A percentile compares a stretch with the other conserved stretches of the same genome.
phyloP scores from a whole-genome alignment of 2,797 vertebrate genomes.

The Paguma larvata region DNA sequence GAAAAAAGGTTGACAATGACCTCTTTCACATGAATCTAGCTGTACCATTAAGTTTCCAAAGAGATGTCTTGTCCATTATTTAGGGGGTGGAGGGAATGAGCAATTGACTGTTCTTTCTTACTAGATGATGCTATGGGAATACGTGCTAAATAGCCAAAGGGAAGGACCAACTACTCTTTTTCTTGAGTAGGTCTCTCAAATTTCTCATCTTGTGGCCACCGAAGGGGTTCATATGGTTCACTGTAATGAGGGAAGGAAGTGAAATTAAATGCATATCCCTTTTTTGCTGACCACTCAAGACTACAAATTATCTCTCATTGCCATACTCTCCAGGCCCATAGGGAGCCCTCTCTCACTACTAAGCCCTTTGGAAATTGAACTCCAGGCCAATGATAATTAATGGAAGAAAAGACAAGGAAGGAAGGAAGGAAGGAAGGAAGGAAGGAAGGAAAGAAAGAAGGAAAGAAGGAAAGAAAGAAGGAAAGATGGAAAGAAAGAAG shows the following conservation, averaged over 20 bases:
- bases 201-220: not conserved
- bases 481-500: not conserved
- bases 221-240: not conserved
- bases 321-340: not conserved
- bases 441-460: not conserved
- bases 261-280: not conserved
- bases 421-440: not conserved
- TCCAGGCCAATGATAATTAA: not conserved
- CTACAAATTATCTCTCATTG: not conserved
- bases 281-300: not conserved
- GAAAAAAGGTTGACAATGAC: not conserved
- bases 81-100: not conserved
- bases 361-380: not conserved
- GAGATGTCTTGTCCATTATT: not conserved
- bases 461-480: not conserved
- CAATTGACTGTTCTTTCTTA: not conserved
- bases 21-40: not conserved
- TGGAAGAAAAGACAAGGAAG: not conserved
- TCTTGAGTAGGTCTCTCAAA: not conserved
- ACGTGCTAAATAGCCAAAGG: not conserved
- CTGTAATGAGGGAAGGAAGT: not conserved
- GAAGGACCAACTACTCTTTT: not conserved
- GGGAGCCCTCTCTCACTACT: not conserved
- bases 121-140: not conserved
- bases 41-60: slow-evolving; percentile 1